Conservation (phyloP, 2,888 invertebrate genomes). For the Acholoe squamosa region DNA sequence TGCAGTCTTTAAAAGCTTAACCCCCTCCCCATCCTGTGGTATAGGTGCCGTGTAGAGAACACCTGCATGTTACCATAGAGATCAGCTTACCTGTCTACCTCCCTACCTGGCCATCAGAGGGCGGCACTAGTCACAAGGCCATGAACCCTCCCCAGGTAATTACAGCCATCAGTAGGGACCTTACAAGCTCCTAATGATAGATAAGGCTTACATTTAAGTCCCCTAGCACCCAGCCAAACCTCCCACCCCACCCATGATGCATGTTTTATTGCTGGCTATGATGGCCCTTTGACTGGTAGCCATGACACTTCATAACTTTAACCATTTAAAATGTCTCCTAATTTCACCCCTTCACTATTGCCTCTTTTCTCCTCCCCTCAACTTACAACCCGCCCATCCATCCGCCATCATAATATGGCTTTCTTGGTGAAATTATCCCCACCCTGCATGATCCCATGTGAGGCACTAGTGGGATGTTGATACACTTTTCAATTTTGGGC, state of each 20-base stretch:
- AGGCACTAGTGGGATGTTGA: no score
- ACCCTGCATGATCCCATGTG: no score
- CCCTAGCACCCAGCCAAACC: background rate
- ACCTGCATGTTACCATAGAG: slow-evolving; percentile 25
- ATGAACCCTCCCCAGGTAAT: slow-evolving; percentile 4
- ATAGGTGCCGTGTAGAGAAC: background rate
- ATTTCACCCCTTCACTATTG: no score
- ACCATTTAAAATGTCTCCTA: no score
- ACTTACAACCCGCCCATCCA: no score
- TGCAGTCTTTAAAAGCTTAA: background rate
- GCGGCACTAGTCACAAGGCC: background rate
- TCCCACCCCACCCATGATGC: background rate
- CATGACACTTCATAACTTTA: no score
- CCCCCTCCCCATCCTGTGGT: background rate
- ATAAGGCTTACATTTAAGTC: slow-evolving; percentile 14
- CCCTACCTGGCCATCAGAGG: background rate
- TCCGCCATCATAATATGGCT: no score
- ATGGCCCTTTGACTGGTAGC: background rate
- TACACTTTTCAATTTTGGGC: no score
- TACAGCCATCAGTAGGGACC: background rate
- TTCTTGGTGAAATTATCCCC: no score
- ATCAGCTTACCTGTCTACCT: background rate
- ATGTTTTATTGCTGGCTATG: background rate
- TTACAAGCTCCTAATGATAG: slow-evolving; percentile 28
- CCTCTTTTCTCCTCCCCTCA: no score